Evolutionary conservation across 2,113 vertebrate genomes (phyloP).

Genomic region (Lepus timidus): DNA sequence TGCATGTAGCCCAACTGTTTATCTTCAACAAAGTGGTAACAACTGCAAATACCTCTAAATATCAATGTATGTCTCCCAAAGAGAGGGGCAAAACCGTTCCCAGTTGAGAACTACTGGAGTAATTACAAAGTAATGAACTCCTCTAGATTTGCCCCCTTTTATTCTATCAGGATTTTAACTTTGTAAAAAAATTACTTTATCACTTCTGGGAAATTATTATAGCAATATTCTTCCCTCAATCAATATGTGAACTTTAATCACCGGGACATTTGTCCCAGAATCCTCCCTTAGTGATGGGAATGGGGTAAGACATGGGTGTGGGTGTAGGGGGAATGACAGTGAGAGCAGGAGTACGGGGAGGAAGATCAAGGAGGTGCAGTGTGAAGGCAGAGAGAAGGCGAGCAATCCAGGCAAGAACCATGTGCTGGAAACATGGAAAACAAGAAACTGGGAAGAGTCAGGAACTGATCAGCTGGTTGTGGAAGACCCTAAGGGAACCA

Average conservation of each 20-base stretch:
- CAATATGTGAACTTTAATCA: neutral
- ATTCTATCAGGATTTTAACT: slow-evolving; percentile 20
- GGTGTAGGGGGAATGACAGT: no score
- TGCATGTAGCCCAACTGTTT: neutral
- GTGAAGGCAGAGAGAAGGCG: neutral
- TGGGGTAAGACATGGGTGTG: no score
- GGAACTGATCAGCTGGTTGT: neutral
- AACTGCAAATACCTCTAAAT: neutral
- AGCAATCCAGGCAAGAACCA: accelerated
- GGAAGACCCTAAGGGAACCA: neutral
- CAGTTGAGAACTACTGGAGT: neutral
- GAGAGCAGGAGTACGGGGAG: accelerated
- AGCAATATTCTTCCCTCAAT: neutral
- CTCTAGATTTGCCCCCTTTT: neutral
- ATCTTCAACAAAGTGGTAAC: neutral
- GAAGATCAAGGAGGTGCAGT: neutral
- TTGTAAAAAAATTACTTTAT: slow-evolving; percentile 52
- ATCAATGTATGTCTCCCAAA: neutral
- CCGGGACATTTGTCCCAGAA: neutral
- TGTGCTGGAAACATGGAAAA: neutral
- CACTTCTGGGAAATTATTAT: slow-evolving; percentile 49
- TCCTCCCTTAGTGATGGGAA: neutral
- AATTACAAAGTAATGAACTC: slow-evolving; percentile 51
- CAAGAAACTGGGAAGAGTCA: neutral
- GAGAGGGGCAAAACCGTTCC: neutral